Evolutionary conservation across 2,797 vertebrate genomes (phyloP).

Genomic region (Spondyliosoma cantharus): DNA sequence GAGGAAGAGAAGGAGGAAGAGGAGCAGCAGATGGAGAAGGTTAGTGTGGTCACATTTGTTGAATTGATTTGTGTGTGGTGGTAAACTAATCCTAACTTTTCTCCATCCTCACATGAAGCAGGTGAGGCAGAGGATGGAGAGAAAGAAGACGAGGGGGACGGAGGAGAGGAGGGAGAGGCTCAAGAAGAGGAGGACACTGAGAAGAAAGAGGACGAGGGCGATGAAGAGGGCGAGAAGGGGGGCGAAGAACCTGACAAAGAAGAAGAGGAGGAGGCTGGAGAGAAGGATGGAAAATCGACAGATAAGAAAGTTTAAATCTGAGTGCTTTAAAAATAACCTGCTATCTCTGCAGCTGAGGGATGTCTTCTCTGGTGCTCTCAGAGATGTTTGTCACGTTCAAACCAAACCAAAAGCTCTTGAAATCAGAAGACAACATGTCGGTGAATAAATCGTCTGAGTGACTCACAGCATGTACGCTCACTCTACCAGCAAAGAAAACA

Average conservation of each 20-base stretch:
- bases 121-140: constrained; percentile 57
- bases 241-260: constrained; percentile 48
- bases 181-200: constrained; percentile 39
- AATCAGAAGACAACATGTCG: constrained; percentile 18
- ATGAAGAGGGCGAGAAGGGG: constrained; percentile 43
- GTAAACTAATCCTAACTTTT: constrained; percentile 3
- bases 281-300: constrained; percentile 56
- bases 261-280: constrained; percentile 43
- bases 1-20: constrained; percentile 61
- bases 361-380: constrained; percentile 43
- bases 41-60: constrained; percentile 39
- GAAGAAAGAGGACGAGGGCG: constrained; percentile 50
- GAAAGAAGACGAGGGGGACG: constrained; percentile 42
- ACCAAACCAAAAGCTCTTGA: constrained; percentile 44
- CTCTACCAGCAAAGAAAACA: constrained; percentile 33
- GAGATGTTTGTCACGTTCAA: constrained; percentile 36
- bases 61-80: neutral
- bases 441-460: constrained; percentile 28
- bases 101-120: constrained; percentile 40
- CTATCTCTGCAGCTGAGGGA: constrained; percentile 22
- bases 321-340: constrained; percentile 38
- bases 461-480: constrained; percentile 62
- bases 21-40: constrained; percentile 64
- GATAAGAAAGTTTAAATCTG: constrained; percentile 62
- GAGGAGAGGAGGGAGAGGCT: constrained; percentile 53